Conservation (phyloP, 1,140 invertebrate species). For the Periplaneta americana region DNA sequence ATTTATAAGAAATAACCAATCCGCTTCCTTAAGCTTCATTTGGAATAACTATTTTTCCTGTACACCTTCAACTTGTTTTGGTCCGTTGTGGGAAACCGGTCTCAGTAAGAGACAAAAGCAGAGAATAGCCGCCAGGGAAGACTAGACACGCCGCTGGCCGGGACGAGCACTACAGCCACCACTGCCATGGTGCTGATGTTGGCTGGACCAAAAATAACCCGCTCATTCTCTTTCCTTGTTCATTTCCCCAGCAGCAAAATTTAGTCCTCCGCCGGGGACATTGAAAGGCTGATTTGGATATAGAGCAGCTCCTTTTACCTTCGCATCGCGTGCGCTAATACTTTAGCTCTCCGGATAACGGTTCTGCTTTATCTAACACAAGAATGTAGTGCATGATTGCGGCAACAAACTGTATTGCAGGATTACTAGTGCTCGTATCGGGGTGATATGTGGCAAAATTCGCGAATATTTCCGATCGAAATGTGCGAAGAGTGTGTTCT, state of each 20-base stretch:
- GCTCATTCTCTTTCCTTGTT: neutral
- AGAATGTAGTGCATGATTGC: too few species aligned
- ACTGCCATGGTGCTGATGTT: neutral
- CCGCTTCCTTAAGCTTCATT: too few species aligned
- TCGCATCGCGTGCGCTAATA: neutral
- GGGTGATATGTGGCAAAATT: too few species aligned
- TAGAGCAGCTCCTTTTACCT: neutral
- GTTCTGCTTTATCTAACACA: too few species aligned
- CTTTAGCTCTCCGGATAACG: neutral
- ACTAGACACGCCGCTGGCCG: too few species aligned
- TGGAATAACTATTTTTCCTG: too few species aligned
- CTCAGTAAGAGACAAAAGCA: neutral
- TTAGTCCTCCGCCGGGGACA: neutral
- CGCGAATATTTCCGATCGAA: too few species aligned
- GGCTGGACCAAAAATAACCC: neutral
- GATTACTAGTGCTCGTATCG: too few species aligned
- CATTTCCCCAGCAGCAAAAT: neutral
- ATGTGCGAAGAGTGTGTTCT: neutral
- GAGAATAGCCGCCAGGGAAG: neutral
- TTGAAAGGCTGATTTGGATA: neutral
- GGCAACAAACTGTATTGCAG: too few species aligned
- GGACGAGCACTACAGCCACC: neutral
- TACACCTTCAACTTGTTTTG: too few species aligned
- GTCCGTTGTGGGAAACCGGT: too few species aligned
- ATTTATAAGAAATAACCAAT: too few species aligned